Evolutionary conservation across 35 echinoderm and acorn worm genomes (phyloP), one percentile per base, ranked within the genome.

Genomic region (Lytechinus pictus): DNA sequence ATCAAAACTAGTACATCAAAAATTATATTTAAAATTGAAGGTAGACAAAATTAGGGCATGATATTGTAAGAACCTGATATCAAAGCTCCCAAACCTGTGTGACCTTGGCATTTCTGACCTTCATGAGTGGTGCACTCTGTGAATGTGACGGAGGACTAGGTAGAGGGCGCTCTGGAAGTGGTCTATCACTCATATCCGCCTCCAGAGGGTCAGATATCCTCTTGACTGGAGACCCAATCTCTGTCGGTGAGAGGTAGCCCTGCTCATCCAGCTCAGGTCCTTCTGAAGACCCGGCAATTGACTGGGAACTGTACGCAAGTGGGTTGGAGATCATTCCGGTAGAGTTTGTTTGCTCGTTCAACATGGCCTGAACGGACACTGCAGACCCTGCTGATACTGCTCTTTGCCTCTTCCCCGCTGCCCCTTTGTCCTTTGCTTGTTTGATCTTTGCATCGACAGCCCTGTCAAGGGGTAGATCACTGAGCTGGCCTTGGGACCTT

Each of bases 121-220:
- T 54, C 54, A 57, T 57, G 53, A 93, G 55, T 33, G 92, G 92
- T 93, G 92, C 92, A 57, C 92, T 93, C 92, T 93, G 92, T 54
- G 92, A 93, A 57, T 93, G 92, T 33, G 92, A 54, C 2, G 92
- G 92, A 28, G 92, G 92, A n/a, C 92, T 93, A 3, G 92, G 92
- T 10, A 93, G 92, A 28, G 92, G 92, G n/a, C 92, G 92, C 29
- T 27, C 27, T 57, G 92, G 92, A 1, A 93, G 54, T 9, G 92
- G 92, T 93, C 92, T 93, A 44, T 93, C 92, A 21, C 54, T 54
- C 92, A 92, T 92, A 52, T 92, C 91, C 9, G 21, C 91, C 29
- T 92, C 91, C 4, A 93, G 53, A 11, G 52, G 92, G n/a, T 93
- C 92, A 13, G 92, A n/a, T 10, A 93, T 54, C 92, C 27, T 55